Evolutionary conservation across 2,113 vertebrate genomes (phyloP), one percentile per base, ranked within the genome.

Genomic region (Sisor rabdophorus): DNA sequence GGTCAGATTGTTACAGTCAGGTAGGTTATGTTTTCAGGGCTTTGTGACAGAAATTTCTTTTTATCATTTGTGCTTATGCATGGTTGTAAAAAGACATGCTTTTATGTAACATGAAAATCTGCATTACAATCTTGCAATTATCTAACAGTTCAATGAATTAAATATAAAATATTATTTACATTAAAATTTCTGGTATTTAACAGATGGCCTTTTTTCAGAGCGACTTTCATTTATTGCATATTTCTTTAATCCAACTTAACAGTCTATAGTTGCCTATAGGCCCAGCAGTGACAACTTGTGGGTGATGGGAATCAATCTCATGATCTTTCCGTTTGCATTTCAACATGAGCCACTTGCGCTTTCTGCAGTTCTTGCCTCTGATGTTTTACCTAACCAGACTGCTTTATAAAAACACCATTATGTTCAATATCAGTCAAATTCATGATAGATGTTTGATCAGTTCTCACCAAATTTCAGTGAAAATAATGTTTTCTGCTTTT

Each of bases 1-100:
- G 94, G 97, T 28, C 97, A 99, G 89, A 98, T 99, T 76, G 82
- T 95, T 65, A 99, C 97, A 24, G 97, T 99, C 75, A 99, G 97
- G 97, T 99, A 75, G 22, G 84, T 60, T 13, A 69, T 20, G 36
- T 1, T 13, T 71, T 40, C 9, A 2, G 2, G 11, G 6, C 20
- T 22, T 65, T 65, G 36, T 71, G 19, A 71, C 26, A 36, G 16
- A 2, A 16, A 44, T 8, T 26, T 56, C 8, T 58, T 6, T 58
- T 59, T 58, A 7, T 13, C 20, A n/a, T 47, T 40, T 36, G 2
- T n/a, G 12, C 32, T 47, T 3, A 65, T 44, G 2, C 22, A 22
- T 24, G 11, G 24, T 22, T 32, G 5, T n/a, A 28, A 5, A 48
- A 11, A 24, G 30, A 19, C 40, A 19, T 7, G 20, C 10, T 32